phyloP scores from a whole-genome alignment of 2,113 vertebrate genomes.

The Uria aalge region DNA sequence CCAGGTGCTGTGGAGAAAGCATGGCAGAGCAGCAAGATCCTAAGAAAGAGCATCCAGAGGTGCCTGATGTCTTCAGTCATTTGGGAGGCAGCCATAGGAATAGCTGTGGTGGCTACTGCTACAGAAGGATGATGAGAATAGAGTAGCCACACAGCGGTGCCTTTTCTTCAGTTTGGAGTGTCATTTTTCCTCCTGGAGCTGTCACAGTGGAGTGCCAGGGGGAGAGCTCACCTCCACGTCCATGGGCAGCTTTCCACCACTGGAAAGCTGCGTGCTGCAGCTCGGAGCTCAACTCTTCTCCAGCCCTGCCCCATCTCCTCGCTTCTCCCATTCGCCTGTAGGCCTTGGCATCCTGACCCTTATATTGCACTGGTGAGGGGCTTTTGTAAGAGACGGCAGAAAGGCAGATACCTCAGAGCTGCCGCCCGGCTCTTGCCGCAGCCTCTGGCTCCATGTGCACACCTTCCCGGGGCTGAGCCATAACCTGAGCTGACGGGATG shows the following conservation, averaged over 20 bases:
- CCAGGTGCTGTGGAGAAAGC: neutral
- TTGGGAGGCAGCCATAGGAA: neutral
- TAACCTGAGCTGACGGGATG: fast-evolving
- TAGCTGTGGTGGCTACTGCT: neutral
- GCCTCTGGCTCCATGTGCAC: neutral
- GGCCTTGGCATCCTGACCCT: neutral
- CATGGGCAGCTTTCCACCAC: neutral
- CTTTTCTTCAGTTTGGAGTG: neutral
- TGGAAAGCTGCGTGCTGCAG: neutral
- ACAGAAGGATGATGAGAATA: neutral
- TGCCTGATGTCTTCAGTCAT: neutral
- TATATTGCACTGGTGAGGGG: neutral
- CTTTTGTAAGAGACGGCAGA: neutral
- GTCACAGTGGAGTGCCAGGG: neutral
- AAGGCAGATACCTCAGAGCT: neutral
- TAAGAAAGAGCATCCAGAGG: neutral
- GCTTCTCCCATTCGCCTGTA: neutral
- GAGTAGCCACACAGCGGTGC: neutral
- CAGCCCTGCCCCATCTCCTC: neutral
- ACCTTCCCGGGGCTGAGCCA: neutral
- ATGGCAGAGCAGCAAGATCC: neutral
- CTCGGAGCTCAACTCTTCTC: neutral
- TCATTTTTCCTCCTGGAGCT: neutral
- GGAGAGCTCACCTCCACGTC: neutral
- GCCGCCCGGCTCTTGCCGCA: neutral